Conservation (phyloP, 2,113 vertebrate genomes). For the Clarias batrachus region DNA sequence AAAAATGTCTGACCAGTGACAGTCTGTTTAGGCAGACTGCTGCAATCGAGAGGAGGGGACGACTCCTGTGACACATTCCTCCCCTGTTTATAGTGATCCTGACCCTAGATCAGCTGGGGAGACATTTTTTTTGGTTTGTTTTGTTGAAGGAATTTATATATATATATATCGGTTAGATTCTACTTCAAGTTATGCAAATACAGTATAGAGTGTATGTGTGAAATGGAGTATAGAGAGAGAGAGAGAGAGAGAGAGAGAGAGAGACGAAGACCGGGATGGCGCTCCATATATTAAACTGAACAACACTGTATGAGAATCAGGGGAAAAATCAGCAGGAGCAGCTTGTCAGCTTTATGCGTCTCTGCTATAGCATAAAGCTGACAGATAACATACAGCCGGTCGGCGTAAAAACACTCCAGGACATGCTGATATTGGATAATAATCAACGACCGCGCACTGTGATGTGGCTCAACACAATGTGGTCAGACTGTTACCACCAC, state of each 20-base stretch:
- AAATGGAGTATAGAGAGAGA: not conserved
- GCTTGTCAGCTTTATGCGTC: constrained; percentile 49
- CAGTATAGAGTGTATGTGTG: not conserved
- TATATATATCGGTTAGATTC: constrained; percentile 1
- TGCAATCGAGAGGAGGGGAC: not conserved
- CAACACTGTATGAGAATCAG: constrained; percentile 51
- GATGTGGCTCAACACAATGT: not conserved
- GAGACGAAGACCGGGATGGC: not conserved
- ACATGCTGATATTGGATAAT: not conserved
- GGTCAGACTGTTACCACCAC: not conserved
- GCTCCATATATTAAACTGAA: constrained; percentile 35
- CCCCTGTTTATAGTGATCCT: not conserved
- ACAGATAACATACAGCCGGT: not conserved
- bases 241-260: not conserved
- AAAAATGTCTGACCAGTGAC: constrained; percentile 24
- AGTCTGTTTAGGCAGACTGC: constrained; percentile 40
- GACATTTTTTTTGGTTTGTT: not conserved
- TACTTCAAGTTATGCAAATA: constrained; percentile 34
- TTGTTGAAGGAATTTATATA: constrained; percentile 4
- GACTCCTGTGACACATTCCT: not conserved
- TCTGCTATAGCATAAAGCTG: constrained; percentile 12
- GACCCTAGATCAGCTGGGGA: not conserved
- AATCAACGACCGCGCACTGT: not conserved
- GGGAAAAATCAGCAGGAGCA: constrained; percentile 30
- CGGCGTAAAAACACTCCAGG: not conserved